Evolutionary conservation across 2,888 invertebrate species (phyloP), one percentile per base, ranked within the genome.

Genomic region (Agonum fuliginosum): DNA sequence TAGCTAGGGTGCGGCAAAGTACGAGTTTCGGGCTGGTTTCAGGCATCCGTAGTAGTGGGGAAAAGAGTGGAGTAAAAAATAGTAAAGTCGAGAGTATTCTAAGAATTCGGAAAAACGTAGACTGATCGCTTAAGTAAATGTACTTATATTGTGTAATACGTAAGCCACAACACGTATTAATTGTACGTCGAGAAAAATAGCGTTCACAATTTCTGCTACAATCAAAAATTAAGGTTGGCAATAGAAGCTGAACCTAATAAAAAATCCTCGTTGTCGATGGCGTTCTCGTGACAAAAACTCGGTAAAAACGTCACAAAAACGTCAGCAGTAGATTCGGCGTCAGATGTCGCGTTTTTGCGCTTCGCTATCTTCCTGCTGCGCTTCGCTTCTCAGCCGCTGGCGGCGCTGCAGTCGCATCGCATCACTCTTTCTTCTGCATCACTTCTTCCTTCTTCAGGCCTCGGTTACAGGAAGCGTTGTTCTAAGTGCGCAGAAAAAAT

Each of bases 281-380:
- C 67, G 46, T 65, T 27, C 22, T 22, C 30, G 17, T 20, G 34
- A 48, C 46, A 75, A 75, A 75, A 67, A 75, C 46, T 43, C 20
- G n/a, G 22, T 46, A 75, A 75, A 75, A 65, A 72, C 72, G 27
- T 54, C 37, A 41, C 37, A 72, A 72, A 72, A 72, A 72, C 72
- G 14, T 54, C 37, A 72, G 48, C 75, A 67, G 75, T 75, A 75
- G 75, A 75, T 75, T 75, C 75, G 51, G 67, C 75, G 75, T 75
- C 75, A 75, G 75, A 75, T 75, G 75, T 75, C 48, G 65, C 20
- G 75, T 75, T 75, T 75, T 75, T 75, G 30, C 27, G 17, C 17
- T 3, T 17, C 58, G 58, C 30, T 62, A 62, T 62, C 58, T 62
- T 67, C 37, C 73, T 27, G 37, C 14, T 34, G 51, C 48, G 22